These are phyloP conservation scores for Drosophila bifasciata DNA, from an alignment of 1,140 invertebrate species.

Conservation along the genomic window DNA sequence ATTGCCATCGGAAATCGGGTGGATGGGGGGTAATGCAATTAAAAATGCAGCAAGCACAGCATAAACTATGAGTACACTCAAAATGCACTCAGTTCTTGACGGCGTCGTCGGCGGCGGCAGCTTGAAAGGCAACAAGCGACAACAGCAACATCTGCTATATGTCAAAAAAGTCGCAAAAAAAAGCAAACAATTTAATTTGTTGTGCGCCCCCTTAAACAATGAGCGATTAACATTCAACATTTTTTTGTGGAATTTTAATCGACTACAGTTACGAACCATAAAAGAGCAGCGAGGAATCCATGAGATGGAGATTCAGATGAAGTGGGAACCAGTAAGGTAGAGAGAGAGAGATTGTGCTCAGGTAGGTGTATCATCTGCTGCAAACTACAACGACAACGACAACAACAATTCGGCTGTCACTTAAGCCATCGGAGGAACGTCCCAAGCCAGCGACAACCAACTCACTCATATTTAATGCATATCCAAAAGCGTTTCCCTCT, in stretches of 20 bases:
- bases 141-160: slow-evolving; percentile 53
- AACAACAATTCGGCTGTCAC: slow-evolving; percentile 57
- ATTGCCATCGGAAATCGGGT: slow-evolving; percentile 56
- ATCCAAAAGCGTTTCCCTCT: slow-evolving; percentile 40
- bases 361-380: slow-evolving; percentile 59
- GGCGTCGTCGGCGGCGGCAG: slow-evolving; percentile 49
- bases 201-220: slow-evolving; percentile 72
- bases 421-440: slow-evolving; percentile 52
- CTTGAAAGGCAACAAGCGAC: slow-evolving; percentile 50
- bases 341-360: slow-evolving; percentile 14
- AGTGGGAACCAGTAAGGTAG: background rate
- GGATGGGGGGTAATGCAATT: slow-evolving; percentile 58
- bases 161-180: slow-evolving; percentile 73
- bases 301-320: background rate
- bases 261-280: slow-evolving; percentile 44
- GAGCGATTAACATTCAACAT: slow-evolving; percentile 79
- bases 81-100: slow-evolving; percentile 53
- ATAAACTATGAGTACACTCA: slow-evolving; percentile 13
- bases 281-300: background rate
- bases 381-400: too few relatives aligned
- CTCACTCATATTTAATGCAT: slow-evolving; percentile 50
- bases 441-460: slow-evolving; percentile 36
- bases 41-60: slow-evolving; percentile 54
- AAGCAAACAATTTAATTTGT: slow-evolving; percentile 77
- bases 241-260: slow-evolving; percentile 77